A percentile compares a stretch with the other conserved stretches of the same genome.
phyloP scores from a whole-genome alignment of 2,113 vertebrate genomes.

The Pteropus alecto region DNA sequence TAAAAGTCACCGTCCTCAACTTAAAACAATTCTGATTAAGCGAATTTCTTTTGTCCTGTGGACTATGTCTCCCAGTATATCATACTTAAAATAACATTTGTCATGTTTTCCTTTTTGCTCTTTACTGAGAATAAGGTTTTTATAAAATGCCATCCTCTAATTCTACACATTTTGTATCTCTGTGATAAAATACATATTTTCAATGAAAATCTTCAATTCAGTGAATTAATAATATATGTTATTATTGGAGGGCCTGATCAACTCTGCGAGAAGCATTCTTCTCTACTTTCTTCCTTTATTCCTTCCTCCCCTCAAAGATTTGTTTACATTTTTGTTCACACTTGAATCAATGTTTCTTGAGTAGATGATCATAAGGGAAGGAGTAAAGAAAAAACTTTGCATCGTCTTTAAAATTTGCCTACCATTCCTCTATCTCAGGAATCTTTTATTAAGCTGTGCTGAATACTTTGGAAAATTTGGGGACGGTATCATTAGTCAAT shows the following conservation, averaged over 20 bases:
- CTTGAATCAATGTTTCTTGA: not conserved
- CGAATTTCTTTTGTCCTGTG: not conserved
- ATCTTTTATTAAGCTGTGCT: not conserved
- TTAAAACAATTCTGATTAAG: not conserved
- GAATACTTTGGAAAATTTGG: not conserved
- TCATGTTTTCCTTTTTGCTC: not conserved
- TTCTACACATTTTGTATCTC: not conserved
- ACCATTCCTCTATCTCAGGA: not conserved
- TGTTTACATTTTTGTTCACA: not conserved
- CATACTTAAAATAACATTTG: not conserved
- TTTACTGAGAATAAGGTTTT: not conserved
- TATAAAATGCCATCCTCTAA: not conserved
- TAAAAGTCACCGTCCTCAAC: not conserved
- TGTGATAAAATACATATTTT: not conserved
- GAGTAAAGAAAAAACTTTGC: not conserved
- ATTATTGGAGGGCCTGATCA: not conserved
- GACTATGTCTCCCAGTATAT: not conserved
- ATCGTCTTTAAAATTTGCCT: not conserved
- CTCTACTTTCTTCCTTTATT: not conserved
- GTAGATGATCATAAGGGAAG: not conserved
- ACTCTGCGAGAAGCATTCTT: rapidly evolving
- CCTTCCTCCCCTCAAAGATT: not conserved
- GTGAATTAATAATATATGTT: not conserved
- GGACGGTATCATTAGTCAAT: not conserved
- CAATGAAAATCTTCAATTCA: not conserved